These are phyloP conservation scores for Phyllopteryx taeniolatus DNA, from an alignment of 2,113 vertebrate species.

Conservation along the genomic window DNA sequence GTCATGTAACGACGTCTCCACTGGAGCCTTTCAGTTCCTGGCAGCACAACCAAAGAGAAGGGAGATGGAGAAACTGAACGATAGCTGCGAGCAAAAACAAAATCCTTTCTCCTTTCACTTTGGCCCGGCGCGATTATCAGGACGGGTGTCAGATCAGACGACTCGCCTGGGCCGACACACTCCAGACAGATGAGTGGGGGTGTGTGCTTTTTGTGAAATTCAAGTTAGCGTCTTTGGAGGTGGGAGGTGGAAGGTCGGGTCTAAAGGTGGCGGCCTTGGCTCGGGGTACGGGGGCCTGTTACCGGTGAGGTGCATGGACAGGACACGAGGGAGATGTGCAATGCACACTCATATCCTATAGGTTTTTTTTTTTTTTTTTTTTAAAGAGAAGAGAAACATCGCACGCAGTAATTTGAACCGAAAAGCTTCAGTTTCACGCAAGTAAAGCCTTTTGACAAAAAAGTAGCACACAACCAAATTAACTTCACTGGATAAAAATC, in stretches of 20 bases:
- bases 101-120: constrained; percentile 73
- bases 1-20: constrained; percentile 70
- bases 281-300: constrained; percentile 25
- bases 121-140: constrained; percentile 67
- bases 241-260: constrained; percentile 69
- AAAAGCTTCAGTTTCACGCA: not conserved
- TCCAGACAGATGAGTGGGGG: constrained; percentile 54
- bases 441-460: not conserved
- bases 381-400: constrained; percentile 59
- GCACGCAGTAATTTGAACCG: constrained; percentile 41
- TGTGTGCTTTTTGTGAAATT: constrained; percentile 10
- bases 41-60: constrained; percentile 69
- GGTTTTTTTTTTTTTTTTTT: constrained; percentile 64
- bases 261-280: constrained; percentile 52
- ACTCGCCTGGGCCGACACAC: constrained; percentile 55
- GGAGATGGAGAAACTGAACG: constrained; percentile 73
- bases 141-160: constrained; percentile 69
- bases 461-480: not conserved
- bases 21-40: constrained; percentile 73
- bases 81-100: constrained; percentile 68
- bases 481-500: not conserved
- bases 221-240: constrained; percentile 22
- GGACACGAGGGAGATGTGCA: constrained; percentile 68
- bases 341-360: constrained; percentile 66
- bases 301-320: constrained; percentile 37